phyloP scores from a whole-genome alignment of 2,797 vertebrate species.

The Orestias chungarensis region DNA sequence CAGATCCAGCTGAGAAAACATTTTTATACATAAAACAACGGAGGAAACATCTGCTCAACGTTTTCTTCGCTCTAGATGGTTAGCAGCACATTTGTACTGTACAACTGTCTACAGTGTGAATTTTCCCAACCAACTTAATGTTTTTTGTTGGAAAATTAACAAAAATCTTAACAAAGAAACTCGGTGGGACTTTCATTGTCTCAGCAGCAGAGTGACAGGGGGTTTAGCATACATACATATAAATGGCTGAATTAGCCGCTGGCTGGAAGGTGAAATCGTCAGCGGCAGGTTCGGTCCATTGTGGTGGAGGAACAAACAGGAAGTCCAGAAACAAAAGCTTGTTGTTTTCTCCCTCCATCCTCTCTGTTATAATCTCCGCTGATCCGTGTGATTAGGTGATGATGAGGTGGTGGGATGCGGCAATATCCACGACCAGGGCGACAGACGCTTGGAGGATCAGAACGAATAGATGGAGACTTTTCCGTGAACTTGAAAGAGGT shows the following conservation, averaged over 20 bases:
- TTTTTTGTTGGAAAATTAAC: constrained; percentile 14
- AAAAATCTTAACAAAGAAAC: constrained; percentile 53
- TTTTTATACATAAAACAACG: neutral
- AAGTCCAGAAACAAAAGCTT: constrained; percentile 53
- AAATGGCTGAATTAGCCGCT: constrained; percentile 67
- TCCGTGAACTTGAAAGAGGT: neutral
- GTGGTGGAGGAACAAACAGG: constrained; percentile 38
- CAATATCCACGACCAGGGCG: constrained; percentile 24
- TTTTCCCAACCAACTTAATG: constrained; percentile 26
- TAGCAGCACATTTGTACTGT: constrained; percentile 12
- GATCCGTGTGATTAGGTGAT: constrained; percentile 68
- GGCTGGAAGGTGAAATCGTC: constrained; percentile 24
- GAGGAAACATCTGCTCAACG: neutral
- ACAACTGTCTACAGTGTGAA: constrained; percentile 21
- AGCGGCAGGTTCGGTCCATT: constrained; percentile 39
- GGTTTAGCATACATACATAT: constrained; percentile 72
- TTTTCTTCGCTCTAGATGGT: constrained; percentile 37
- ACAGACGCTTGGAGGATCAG: constrained; percentile 37
- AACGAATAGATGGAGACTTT: neutral
- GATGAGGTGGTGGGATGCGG: constrained; percentile 47
- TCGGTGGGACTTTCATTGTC: constrained; percentile 61
- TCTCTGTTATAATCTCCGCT: constrained; percentile 49
- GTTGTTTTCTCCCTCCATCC: constrained; percentile 30
- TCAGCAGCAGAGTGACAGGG: constrained; percentile 35
- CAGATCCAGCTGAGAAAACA: neutral